phyloP scores from a whole-genome alignment of 1,140 invertebrate genomes.

The Myzus persicae region DNA sequence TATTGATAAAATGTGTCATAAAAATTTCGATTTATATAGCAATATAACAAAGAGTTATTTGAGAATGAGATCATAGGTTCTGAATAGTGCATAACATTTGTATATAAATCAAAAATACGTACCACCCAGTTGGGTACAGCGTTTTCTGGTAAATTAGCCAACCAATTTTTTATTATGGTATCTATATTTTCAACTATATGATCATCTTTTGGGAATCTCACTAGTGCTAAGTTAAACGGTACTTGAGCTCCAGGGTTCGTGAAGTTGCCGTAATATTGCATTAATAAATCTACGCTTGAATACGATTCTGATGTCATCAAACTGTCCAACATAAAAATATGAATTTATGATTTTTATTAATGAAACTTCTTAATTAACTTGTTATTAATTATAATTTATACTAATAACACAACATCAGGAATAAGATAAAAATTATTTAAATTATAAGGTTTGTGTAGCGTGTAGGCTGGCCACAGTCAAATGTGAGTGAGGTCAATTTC shows the following conservation, averaged over 20 bases:
- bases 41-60: neutral
- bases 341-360: neutral
- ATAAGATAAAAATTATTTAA: too few relatives aligned
- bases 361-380: too few relatives aligned
- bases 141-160: neutral
- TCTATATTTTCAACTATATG: neutral
- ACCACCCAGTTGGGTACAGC: neutral
- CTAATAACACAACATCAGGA: neutral
- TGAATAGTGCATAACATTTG: neutral
- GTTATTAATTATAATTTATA: too few relatives aligned
- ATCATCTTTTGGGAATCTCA: neutral
- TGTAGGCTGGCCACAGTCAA: too few relatives aligned
- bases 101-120: neutral
- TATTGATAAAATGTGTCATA: too few relatives aligned
- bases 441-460: too few relatives aligned
- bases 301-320: neutral
- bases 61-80: neutral
- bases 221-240: neutral
- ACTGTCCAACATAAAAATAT: neutral
- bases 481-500: too few relatives aligned
- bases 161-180: rapidly evolving
- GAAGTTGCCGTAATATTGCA: neutral
- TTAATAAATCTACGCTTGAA: neutral
- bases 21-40: too few relatives aligned
- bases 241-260: neutral